A percentile compares a stretch with the other conserved stretches of the same genome.
phyloP scores from a whole-genome alignment of 2,888 invertebrate species.

The Exephanes ischioxanthus region DNA sequence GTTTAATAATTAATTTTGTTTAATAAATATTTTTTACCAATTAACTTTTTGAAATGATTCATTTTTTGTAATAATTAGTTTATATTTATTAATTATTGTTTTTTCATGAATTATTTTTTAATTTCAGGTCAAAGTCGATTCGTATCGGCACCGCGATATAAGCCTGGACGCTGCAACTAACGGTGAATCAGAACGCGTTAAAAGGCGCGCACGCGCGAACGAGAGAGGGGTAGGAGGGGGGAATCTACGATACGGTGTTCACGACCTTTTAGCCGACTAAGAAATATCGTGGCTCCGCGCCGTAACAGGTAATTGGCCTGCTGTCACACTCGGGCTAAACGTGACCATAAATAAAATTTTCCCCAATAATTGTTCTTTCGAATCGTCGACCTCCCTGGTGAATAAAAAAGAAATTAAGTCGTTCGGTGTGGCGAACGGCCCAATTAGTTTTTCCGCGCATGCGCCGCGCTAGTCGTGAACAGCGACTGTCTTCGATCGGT shows the following conservation, averaged over 20 bases:
- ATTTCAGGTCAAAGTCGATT: too few relatives aligned
- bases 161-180: conserved; percentile 70
- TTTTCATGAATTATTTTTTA: too few relatives aligned
- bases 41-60: too few relatives aligned
- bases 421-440: neutral
- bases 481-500: conserved; percentile 15
- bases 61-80: too few relatives aligned
- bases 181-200: conserved; percentile 78
- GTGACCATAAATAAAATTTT: conserved; percentile 15
- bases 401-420: neutral
- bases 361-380: neutral
- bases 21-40: too few relatives aligned
- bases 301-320: conserved; percentile 42
- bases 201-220: conserved; percentile 56
- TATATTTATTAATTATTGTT: too few relatives aligned
- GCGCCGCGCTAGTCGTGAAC: neutral
- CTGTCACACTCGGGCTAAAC: conserved; percentile 37
- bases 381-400: neutral
- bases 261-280: conserved; percentile 65
- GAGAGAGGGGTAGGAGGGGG: conserved; percentile 11
- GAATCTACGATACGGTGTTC: conserved; percentile 37
- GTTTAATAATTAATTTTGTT: too few relatives aligned
- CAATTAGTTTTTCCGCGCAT: neutral
- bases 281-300: conserved; percentile 47
- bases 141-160: neutral